phyloP scores from a whole-genome alignment of 2,113 vertebrate species.

The Eolophus roseicapilla region DNA sequence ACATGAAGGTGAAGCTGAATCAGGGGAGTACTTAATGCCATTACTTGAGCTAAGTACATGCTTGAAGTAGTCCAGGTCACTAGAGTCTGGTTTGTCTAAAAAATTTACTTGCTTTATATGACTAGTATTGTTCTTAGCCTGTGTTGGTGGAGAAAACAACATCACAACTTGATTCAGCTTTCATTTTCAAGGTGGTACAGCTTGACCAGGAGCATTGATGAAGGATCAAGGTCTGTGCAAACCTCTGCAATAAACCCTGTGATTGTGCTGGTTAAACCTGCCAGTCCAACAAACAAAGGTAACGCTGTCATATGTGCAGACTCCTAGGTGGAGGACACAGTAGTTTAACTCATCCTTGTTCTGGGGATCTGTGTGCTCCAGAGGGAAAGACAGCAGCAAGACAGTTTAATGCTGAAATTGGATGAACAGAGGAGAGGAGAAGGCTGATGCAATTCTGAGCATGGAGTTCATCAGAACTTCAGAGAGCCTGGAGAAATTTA shows the following conservation, averaged over 20 bases:
- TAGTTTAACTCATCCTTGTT: neutral
- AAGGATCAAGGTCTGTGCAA: neutral
- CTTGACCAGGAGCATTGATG: neutral
- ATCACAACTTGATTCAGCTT: neutral
- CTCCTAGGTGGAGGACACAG: neutral
- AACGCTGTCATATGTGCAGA: accelerated
- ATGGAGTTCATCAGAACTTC: neutral
- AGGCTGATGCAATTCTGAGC: neutral
- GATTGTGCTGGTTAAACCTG: neutral
- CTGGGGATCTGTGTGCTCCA: accelerated
- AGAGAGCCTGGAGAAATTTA: neutral
- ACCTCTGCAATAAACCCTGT: neutral
- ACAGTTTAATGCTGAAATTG: accelerated
- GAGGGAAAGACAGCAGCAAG: too few relatives aligned
- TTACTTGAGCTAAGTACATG: neutral
- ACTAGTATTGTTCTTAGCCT: neutral
- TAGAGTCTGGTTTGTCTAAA: neutral
- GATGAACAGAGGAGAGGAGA: neutral
- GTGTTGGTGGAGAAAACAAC: neutral
- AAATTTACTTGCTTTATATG: neutral
- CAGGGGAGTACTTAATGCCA: neutral
- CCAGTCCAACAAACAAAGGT: neutral
- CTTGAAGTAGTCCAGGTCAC: neutral
- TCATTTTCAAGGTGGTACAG: neutral
- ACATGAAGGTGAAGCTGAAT: neutral